Evolutionary conservation across 2,113 vertebrate genomes (phyloP), one percentile per base, ranked within the genome.

Genomic region (Acrocephalus kingi): DNA sequence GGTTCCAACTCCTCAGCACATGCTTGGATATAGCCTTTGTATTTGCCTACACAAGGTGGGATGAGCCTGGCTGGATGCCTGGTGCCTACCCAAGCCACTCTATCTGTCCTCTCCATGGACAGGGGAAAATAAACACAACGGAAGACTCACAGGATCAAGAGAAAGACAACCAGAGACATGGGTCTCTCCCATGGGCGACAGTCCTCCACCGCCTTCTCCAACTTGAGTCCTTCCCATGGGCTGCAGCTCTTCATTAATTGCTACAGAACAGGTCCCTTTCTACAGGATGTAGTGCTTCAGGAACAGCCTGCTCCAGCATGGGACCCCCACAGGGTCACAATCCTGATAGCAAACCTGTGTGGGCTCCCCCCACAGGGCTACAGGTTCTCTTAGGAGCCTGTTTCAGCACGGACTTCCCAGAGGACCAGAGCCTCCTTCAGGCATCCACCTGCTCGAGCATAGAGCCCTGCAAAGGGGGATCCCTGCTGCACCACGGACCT

Each of bases 161-260:
- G 13, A 35, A 35, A 35, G 24, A n/a, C 52, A 74, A 62, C 17
- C 7, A 27, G 17, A 41, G 28, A 43, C 5, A 7, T 21, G 30
- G 10, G 18, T 64, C 14, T 64, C 11, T 75, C 35, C 16, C 43
- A 46, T 0, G 1, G 31, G 37, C 1, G 0, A 43, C 30, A 55
- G 51, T 20, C 39, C 21, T 73, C 30, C 30, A 35, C 15, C 21
- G 15, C 33, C 56, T 58, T 58, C 31, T 22, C 55, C 55, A 56
- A 22, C 13, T 10, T 13, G 35, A 31, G 48, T 31, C 48, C 68
- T 71, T 54, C 15, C 37, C 69, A 33, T 6, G 21, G 69, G 37
- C 68, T 31, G 35, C 35, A 41, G 35, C 6, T 51, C 68, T 52
- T 31, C 27, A 23, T 31, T 10, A 71, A 23, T 10, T 51, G 19